Evolutionary conservation across 2,113 vertebrate genomes (phyloP), one percentile per base, ranked within the genome.

Genomic region (Petrocephalus zakoni): DNA sequence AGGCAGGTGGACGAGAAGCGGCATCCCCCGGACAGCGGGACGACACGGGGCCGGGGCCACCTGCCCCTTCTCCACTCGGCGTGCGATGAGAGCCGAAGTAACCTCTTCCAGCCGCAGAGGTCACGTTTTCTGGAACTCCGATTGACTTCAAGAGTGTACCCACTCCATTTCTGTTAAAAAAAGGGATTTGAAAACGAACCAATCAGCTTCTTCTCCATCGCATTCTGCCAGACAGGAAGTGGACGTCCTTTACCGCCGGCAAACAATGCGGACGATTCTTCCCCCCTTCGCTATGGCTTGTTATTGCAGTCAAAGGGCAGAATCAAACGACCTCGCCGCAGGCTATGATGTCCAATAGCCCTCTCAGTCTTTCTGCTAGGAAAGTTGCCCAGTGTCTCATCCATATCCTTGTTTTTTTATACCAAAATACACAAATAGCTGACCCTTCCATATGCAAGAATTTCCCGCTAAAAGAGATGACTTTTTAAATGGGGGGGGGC

Each of bases 241-340:
- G n/a, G 68, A 87, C 25, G 17, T 46, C 81, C 21, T 51, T 22
- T 86, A 75, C 56, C 61, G 15, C 47, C 17, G 7, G 42, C 2
- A 29, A 81, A 81, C 89, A 88, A 82, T 68, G 88, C 5, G 1
- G 55, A 11, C 15, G 55, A 83, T 87, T 87, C 87, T 87, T 87
- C 42, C 68, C 53, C 85, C 86, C 49, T 37, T 53, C 2, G 49
- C 87, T 46, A 51, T 8, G 72, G 85, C n/a, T 58, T 87, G 56
- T 90, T 82, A 61, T 68, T 42, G 72, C 84, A 82, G 84, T 87
- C 89, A 87, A 52, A 88, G 89, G 89, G 86, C 61, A 88, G 64
- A 61, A 86, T n/a, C 37, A 61, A 47, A 81, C 15, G 25, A n/a
- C 53, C 15, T 46, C 7, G 72, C 89, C 53, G 0, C 37, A 85